Evolutionary conservation across 2,888 invertebrate genomes (phyloP).

Genomic region (Thera britannica): DNA sequence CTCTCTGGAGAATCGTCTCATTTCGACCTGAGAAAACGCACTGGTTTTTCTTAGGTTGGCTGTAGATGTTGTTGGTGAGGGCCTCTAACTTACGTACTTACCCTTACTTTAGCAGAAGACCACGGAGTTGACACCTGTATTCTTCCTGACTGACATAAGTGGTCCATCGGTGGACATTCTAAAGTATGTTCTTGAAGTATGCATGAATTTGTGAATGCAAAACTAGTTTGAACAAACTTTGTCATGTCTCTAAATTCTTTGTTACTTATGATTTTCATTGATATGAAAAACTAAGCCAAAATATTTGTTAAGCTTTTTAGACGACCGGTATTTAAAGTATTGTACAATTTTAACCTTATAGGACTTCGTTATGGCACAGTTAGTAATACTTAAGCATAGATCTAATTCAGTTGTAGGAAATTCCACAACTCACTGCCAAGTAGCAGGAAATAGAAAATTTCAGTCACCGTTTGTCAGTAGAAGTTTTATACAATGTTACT

Average conservation of each 20-base stretch:
- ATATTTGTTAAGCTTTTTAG: slow-evolving; percentile 25
- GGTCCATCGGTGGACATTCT: not conserved
- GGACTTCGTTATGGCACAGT: slow-evolving; percentile 9
- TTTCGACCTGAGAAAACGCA: not conserved
- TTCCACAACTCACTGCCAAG: slow-evolving; percentile 12
- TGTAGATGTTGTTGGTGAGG: not conserved
- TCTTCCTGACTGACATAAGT: slow-evolving; percentile 3
- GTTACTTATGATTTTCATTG: slow-evolving; percentile 10
- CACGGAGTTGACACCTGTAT: not conserved
- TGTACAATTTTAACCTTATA: slow-evolving; percentile 4
- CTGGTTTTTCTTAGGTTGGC: not conserved
- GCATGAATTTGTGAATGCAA: slow-evolving; percentile 3
- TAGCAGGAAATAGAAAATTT: slow-evolving; percentile 11
- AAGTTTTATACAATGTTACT: slow-evolving; percentile 34
- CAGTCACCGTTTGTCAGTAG: slow-evolving; percentile 10
- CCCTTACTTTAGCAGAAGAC: not conserved
- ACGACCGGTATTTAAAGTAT: slow-evolving; percentile 28
- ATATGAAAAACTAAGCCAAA: slow-evolving; percentile 25
- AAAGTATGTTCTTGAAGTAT: not conserved
- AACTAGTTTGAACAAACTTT: not conserved
- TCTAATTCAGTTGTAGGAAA: not conserved
- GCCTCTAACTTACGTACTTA: not conserved
- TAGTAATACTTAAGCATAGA: slow-evolving; percentile 1
- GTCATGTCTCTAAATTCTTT: slow-evolving; percentile 12
- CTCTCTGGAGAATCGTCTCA: slow-evolving; percentile 17